These are phyloP conservation scores for Eristalinus aeneus DNA, from an alignment of 2,888 invertebrate species.

Conservation along the genomic window DNA sequence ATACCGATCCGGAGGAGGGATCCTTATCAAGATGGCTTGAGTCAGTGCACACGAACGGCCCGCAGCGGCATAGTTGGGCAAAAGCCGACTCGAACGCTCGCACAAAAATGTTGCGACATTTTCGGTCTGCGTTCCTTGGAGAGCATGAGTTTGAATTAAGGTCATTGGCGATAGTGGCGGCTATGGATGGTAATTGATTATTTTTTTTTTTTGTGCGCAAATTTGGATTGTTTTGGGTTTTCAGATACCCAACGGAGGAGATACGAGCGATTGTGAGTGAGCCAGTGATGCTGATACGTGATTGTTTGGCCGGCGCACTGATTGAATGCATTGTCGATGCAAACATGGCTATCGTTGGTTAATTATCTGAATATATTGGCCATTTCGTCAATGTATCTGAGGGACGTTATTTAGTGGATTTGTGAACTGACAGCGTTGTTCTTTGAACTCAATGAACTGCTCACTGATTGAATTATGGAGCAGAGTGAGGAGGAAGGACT, in stretches of 20 bases:
- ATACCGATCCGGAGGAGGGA: background rate
- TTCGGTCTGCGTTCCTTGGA: constrained; percentile 49
- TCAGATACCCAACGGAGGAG: background rate
- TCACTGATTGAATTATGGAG: too few relatives aligned
- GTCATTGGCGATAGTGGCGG: constrained; percentile 50
- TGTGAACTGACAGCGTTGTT: background rate
- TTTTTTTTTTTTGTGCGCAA: constrained; percentile 23
- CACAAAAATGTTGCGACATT: constrained; percentile 58
- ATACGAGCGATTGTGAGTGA: background rate
- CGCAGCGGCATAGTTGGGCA: background rate
- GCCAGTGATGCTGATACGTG: background rate
- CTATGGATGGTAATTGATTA: constrained; percentile 39
- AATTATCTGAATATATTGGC: background rate
- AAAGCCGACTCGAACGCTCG: constrained; percentile 10
- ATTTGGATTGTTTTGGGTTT: constrained; percentile 44
- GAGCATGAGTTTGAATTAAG: constrained; percentile 60
- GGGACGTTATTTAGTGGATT: background rate
- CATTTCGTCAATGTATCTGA: background rate
- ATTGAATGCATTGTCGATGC: background rate
- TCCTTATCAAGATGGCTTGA: background rate
- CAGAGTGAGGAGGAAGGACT: too few relatives aligned
- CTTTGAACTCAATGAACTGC: too few relatives aligned
- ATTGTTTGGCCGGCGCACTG: background rate
- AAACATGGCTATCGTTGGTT: background rate
- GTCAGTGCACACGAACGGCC: background rate